Percentiles rank a stretch among this genome's conserved stretches.
Evolutionary conservation across 2,113 vertebrate genomes (phyloP).

Genomic region (Sceloporus undulatus): DNA sequence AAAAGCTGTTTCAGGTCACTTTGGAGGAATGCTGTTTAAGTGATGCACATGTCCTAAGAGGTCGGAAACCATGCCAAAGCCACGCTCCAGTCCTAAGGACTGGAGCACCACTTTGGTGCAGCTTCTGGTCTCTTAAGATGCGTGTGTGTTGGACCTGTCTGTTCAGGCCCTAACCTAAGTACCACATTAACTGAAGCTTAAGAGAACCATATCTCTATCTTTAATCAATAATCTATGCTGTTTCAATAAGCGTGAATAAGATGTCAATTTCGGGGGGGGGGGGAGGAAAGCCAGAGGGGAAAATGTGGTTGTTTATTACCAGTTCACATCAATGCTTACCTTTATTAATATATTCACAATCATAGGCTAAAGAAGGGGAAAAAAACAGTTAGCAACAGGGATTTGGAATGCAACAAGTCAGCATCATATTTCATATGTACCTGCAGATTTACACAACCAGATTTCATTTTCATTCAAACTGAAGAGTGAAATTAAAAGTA

Average conservation of each 20-base stretch:
- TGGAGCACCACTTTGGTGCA: no score
- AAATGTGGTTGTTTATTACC: not conserved
- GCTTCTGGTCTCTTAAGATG: no score
- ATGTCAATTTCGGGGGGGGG: not conserved
- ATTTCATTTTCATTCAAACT: not conserved
- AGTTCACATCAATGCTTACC: slow-evolving; percentile 77
- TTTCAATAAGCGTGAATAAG: not conserved
- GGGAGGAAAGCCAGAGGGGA: accelerated
- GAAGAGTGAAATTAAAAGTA: not conserved
- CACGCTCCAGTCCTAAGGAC: no score
- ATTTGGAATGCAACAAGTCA: not conserved
- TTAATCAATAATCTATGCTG: not conserved
- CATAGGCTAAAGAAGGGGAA: slow-evolving; percentile 86
- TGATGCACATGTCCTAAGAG: no score
- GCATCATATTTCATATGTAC: not conserved
- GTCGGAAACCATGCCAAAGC: no score
- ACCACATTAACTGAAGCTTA: not conserved
- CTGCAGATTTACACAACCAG: not conserved
- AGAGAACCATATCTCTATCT: not conserved
- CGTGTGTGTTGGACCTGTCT: no score
- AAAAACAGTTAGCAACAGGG: not conserved
- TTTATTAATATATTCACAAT: slow-evolving; percentile 99
- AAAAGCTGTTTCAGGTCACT: no score
- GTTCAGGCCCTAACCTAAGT: no score
- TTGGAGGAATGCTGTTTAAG: no score